These are phyloP conservation scores for Megalonaias nervosa DNA, from an alignment of 1,140 invertebrate genomes.

Conservation along the genomic window DNA sequence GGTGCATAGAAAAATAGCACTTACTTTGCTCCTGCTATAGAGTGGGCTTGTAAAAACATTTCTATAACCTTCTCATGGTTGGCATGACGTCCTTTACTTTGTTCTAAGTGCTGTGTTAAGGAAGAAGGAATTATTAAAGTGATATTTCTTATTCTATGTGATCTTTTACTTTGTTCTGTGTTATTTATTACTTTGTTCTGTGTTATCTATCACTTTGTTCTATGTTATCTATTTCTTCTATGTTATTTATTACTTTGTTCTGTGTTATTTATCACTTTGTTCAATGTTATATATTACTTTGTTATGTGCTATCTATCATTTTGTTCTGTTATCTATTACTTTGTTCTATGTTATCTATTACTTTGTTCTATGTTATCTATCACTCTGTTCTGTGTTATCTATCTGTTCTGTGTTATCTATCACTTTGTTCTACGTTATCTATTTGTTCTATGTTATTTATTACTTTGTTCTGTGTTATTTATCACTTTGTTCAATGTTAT, in stretches of 20 bases:
- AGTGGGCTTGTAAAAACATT: slow-evolving; percentile 65
- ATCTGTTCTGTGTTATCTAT: neutral
- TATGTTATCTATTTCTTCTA: neutral
- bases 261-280: neutral
- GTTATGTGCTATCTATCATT: too few species aligned
- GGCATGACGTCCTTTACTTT: slow-evolving; percentile 63
- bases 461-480: neutral
- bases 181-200: neutral
- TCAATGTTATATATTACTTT: neutral
- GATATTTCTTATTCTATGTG: too few species aligned
- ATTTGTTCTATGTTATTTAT: neutral
- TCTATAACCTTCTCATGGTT: slow-evolving; percentile 66
- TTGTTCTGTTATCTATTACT: too few species aligned
- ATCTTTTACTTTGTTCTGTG: neutral
- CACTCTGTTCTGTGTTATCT: neutral
- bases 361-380: too few species aligned
- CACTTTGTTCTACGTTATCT: neutral
- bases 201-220: neutral
- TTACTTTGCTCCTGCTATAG: slow-evolving; percentile 65
- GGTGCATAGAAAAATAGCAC: slow-evolving; percentile 19
- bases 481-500: too few species aligned
- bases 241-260: neutral
- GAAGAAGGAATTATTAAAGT: slow-evolving; percentile 1
- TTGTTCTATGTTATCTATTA: neutral
- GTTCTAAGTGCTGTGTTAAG: slow-evolving; percentile 56